Evolutionary conservation across 2,888 invertebrate species (phyloP).

Genomic region (Trissoscelio sp.): DNA sequence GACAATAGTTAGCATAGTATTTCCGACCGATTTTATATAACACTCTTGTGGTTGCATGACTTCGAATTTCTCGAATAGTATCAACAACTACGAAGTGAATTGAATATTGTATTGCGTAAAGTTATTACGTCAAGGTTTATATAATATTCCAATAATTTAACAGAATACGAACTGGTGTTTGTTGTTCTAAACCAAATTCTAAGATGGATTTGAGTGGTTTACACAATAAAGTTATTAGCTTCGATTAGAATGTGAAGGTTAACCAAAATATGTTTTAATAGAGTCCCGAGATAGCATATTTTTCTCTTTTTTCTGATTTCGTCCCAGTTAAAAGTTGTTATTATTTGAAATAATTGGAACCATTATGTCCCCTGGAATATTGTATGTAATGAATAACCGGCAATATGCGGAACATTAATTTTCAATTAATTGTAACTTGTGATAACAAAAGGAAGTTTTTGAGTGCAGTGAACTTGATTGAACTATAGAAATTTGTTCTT

Average conservation of each 20-base stretch:
- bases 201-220: conserved; percentile 37
- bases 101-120: conserved; percentile 51
- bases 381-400: conserved; percentile 8
- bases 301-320: background rate
- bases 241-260: conserved; percentile 24
- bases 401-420: conserved; percentile 2
- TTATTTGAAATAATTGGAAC: conserved; percentile 11
- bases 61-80: conserved; percentile 53
- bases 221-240: conserved; percentile 29
- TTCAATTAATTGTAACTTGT: conserved; percentile 17
- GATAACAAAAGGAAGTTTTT: conserved; percentile 12
- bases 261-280: conserved; percentile 41
- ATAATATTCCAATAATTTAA: conserved; percentile 64
- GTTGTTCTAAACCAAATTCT: conserved; percentile 44
- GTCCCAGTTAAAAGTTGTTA: background rate
- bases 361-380: conserved; percentile 1
- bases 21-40: conserved; percentile 36
- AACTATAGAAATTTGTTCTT: no score
- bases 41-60: conserved; percentile 36
- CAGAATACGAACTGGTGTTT: conserved; percentile 37
- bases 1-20: conserved; percentile 5
- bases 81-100: conserved; percentile 42
- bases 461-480: background rate
- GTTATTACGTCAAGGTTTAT: conserved; percentile 60
- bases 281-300: background rate